These are phyloP conservation scores for Monomorium pharaonis DNA, from an alignment of 1,140 invertebrate genomes.

Conservation along the genomic window DNA sequence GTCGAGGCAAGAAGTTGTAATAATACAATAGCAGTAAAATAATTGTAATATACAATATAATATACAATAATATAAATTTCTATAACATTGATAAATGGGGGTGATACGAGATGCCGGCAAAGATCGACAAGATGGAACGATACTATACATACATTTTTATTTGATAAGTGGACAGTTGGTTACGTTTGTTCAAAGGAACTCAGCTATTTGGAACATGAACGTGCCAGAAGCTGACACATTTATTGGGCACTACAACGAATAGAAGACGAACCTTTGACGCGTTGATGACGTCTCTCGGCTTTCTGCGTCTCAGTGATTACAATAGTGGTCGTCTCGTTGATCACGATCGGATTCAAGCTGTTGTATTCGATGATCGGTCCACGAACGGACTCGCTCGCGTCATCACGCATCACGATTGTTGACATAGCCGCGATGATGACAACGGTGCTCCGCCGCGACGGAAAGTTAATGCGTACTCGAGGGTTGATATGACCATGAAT, in stretches of 20 bases:
- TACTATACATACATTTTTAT: neutral
- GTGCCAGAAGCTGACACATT: too few relatives aligned
- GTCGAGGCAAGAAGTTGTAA: neutral
- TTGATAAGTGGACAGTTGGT: neutral
- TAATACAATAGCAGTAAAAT: neutral
- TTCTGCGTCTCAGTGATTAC: conserved; percentile 69
- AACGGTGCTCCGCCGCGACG: conserved; percentile 41
- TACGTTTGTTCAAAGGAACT: neutral
- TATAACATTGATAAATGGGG: neutral
- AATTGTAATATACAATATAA: too few relatives aligned
- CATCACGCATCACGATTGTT: conserved; percentile 73
- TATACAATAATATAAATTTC: neutral
- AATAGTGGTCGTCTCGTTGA: conserved; percentile 71
- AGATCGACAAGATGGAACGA: neutral
- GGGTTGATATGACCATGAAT: conserved; percentile 77
- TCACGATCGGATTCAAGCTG: conserved; percentile 60
- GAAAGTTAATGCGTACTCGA: conserved; percentile 63
- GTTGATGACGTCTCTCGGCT: conserved; percentile 59
- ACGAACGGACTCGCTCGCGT: conserved; percentile 33
- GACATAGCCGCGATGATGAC: conserved; percentile 63
- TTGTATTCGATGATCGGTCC: neutral
- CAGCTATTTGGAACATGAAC: neutral
- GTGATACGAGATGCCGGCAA: neutral
- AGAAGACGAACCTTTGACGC: conserved; percentile 72
- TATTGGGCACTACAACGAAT: neutral